Evolutionary conservation across 1,140 invertebrate species (phyloP).

Genomic region (Heterodera schachtii): DNA sequence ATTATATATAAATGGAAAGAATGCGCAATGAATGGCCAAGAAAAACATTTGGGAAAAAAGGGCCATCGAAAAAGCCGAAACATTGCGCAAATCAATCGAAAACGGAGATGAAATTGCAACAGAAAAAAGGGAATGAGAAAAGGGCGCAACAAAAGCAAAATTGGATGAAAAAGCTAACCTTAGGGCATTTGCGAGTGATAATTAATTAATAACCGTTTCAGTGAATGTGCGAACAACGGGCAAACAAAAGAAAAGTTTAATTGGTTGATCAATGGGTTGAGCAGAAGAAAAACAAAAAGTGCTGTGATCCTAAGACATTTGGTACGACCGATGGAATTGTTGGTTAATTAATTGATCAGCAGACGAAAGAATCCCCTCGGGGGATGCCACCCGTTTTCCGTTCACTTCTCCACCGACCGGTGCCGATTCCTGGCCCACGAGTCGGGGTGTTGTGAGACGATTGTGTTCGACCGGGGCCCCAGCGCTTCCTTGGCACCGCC

Average conservation of each 20-base stretch:
- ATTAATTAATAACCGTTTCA: neutral
- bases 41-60: neutral
- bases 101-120: neutral
- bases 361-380: constrained; percentile 5
- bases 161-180: neutral
- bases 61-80: neutral
- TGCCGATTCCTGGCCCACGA: constrained; percentile 23
- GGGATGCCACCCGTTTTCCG: neutral
- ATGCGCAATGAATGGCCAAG: too few relatives aligned
- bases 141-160: neutral
- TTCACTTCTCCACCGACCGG: constrained; percentile 26
- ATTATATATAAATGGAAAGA: too few relatives aligned
- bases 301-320: neutral
- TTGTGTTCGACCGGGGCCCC: constrained; percentile 23
- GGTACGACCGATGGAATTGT: neutral
- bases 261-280: neutral
- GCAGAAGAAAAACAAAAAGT: neutral
- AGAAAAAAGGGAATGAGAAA: neutral
- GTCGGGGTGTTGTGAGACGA: constrained; percentile 18
- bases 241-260: neutral
- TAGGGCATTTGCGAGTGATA: neutral
- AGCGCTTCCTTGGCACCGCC: neutral
- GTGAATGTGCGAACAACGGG: neutral
- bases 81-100: neutral
- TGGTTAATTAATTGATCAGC: constrained; percentile 10